Conservation (phyloP, 2,797 vertebrate species). For the Catostomus latipinnis region DNA sequence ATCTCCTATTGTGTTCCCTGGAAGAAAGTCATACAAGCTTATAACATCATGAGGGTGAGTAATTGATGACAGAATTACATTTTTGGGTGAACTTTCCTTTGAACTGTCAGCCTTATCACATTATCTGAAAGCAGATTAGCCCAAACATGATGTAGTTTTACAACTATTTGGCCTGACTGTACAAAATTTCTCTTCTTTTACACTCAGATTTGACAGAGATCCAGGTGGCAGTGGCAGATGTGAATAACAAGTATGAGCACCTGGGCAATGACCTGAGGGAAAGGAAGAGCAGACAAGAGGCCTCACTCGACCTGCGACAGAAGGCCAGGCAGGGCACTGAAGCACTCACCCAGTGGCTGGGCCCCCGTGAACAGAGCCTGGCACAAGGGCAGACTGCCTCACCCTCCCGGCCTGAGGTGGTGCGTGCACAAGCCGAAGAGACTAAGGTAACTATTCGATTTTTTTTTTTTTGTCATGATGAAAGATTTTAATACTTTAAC, state of each 20-base stretch:
- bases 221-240: conserved; percentile 90
- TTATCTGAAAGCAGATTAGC: neutral
- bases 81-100: too few relatives aligned
- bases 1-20: too few relatives aligned
- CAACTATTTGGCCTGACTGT: conserved; percentile 46
- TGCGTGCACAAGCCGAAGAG: conserved; percentile 89
- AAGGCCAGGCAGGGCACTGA: conserved; percentile 80
- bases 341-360: conserved; percentile 85
- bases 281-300: conserved; percentile 77
- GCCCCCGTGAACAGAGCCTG: conserved; percentile 83
- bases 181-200: conserved; percentile 21
- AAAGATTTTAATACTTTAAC: neutral
- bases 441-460: conserved; percentile 85
- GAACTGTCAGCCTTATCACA: neutral
- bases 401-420: conserved; percentile 86
- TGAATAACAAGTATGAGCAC: conserved; percentile 83
- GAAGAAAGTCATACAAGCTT: too few relatives aligned
- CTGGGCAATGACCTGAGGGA: conserved; percentile 82
- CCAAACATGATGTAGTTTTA: conserved; percentile 8
- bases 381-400: conserved; percentile 78
- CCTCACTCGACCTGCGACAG: conserved; percentile 81
- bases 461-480: neutral
- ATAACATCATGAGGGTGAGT: too few relatives aligned
- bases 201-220: conserved; percentile 92
- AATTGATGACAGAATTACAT: too few relatives aligned